Evolutionary conservation across 1,140 invertebrate species (phyloP), one percentile per base, ranked within the genome.

Genomic region (Oryctes rhinoceros): DNA sequence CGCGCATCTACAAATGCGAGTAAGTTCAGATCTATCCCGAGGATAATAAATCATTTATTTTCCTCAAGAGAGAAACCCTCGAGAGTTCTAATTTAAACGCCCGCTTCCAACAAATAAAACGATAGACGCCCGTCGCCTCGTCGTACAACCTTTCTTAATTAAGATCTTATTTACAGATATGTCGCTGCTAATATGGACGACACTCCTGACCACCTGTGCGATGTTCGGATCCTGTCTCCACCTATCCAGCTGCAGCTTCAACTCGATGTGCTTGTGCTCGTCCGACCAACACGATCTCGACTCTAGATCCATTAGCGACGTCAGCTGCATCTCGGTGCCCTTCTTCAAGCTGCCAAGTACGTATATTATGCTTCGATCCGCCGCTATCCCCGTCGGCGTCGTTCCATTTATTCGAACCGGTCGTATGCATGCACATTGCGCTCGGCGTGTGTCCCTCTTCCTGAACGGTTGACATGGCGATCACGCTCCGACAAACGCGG

Each of bases 341-440:
- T 87, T 86, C 80, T 87, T 85, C 81, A 87, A 86, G 81, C 85
- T 87, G 82, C 86, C 86, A 84, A 86, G 86, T 87, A 83, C 84
- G 86, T 86, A 11, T 18, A 53, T 13, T 18, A 15, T 15, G 49
- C 4, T 53, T 13, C 47, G 47, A 67, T 67, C 5, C 62, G 3
- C 18, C 24, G 20, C 24, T 35, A 18, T 65, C 30, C 11, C 2
- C 9, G 10, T 5, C 65, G 65, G 30, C 6, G 18, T 35, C 7
- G 65, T 71, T 35, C 35, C 53, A 9, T 71, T 71, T 71, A 9
- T 30, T 71, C 65, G 24, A 30, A 10, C 24, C 24, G 65, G 37
- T 37, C 35, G 35, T 24, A 71, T 71, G 24, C 24, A 71, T 71
- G 65, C 65, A 71, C 65, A 71, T 71, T 15, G 24, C 20, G 24